Evolutionary conservation across 2,797 vertebrate species (phyloP), one percentile per base, ranked within the genome.

Genomic region (Chaenodraco wilsoni): DNA sequence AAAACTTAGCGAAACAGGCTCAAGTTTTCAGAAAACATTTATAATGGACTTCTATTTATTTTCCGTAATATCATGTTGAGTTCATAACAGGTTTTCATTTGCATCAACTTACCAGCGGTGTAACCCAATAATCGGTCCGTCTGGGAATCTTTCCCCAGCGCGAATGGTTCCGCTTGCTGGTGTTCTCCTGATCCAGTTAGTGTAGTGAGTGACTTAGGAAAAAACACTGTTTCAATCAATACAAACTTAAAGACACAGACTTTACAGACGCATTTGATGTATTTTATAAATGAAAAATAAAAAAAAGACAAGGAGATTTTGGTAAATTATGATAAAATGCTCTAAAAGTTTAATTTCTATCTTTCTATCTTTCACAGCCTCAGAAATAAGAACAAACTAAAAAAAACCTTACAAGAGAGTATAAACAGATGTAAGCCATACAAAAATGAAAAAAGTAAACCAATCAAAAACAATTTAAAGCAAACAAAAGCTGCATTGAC

Each of bases 161-260:
- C 15, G 1, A 0, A 0, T 65, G 0, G 79, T 92, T 93, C 92
- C 90, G 61, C 65, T 27, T 52, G 3, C 14, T 48, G 2, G 5
- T 4, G 33, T 12, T 60, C 15, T 46, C 5, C 21, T 23, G 27
- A 40, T 2, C 11, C 23, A 23, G 23, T 27, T 37, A 21, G 7
- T 27, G 23, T 9, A 41, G 4, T n/a, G 16, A 17, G 11, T 11
- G 31, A 5, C n/a, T 31, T 13, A 17, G 33, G 1, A 4, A 45
- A 60, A 60, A 9, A 60, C 40, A 4, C 2, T 1, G 1, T 41
- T 72, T 56, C 1, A 48, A 43, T 41, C 1, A 41, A 17, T 14
- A 21, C 0, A 51, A 44, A 45, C 17, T 31, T 3, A 16, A 12
- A 40, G 14, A 44, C 15, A 0, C 3, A 52, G 16, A 60, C 0